Evolutionary conservation across 2,797 vertebrate genomes (phyloP), one percentile per base, ranked within the genome.

Genomic region (Gymnoscopelus microlampas): DNA sequence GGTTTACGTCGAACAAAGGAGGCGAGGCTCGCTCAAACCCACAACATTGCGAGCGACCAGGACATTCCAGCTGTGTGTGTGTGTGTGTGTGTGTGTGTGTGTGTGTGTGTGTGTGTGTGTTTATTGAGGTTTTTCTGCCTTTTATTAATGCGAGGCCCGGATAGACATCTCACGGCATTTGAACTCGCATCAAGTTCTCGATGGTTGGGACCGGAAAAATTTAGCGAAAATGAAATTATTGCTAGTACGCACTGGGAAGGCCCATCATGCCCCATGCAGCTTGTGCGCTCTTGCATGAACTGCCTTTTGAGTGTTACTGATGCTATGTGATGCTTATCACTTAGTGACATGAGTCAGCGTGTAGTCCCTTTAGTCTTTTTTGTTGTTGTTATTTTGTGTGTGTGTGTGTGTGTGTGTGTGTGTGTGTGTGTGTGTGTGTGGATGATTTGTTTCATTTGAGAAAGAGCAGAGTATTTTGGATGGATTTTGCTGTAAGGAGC

Each of bases 391-490:
- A 48, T 69, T 15, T 73, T 80, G 66, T 53, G 50, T 55, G 56
- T 61, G 14, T 67, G 71, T 71, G 59, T 60, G 71, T 55, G 80
- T 58, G 72, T 13, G 60, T 80, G 66, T 53, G 50, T 55, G 56
- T 61, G n/a, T 67, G 71, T 71, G 59, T 60, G 71, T 55, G 80
- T 58, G 39, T 35, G 63, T 59, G 62, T 24, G 53, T 24, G 11
- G 56, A 32, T 3, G 32, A 35, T 35, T 35, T 35, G 32, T 35
- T 35, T 35, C 13, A 50, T 53, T 29, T 26, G 32, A 19, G 67
- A 39, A 8, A 55, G 54, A 53, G 60, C 35, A 39, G 7, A 39
- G 7, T 39, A 39, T 7, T 7, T 39, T 39, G 35, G 7, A 6
- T 39, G 19, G 19, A 19, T 39, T 39, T 39, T 3, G 5, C 7